These are phyloP conservation scores for Pelvicachromis taeniatus DNA, from an alignment of 2,113 vertebrate genomes.

Conservation along the genomic window DNA sequence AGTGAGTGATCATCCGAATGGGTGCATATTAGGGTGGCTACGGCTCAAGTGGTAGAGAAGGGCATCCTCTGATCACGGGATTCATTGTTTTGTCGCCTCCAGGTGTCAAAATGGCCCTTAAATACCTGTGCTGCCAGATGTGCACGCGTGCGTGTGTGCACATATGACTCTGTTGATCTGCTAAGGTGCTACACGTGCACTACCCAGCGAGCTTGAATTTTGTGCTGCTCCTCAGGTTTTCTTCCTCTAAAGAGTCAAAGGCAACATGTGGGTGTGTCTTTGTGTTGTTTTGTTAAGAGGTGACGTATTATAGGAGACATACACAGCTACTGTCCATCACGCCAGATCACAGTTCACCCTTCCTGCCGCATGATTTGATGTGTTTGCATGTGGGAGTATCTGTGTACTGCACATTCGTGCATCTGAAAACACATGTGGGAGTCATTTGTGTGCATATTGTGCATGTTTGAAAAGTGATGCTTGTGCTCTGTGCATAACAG, in stretches of 20 bases:
- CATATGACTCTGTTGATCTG: background rate
- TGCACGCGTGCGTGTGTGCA: rapidly evolving
- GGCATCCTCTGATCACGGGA: background rate
- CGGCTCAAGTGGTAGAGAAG: background rate
- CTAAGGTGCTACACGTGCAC: background rate
- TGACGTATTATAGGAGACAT: background rate
- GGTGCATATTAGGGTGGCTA: background rate
- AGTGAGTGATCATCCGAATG: background rate
- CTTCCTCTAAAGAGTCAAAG: background rate
- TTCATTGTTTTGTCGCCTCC: background rate
- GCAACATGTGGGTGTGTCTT: background rate
- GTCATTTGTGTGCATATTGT: slow-evolving; percentile 4
- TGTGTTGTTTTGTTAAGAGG: background rate
- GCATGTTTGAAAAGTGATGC: background rate
- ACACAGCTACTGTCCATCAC: slow-evolving; percentile 24
- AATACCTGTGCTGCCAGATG: background rate
- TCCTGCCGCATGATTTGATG: slow-evolving; percentile 35
- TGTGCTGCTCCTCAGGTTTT: background rate
- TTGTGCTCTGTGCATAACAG: background rate
- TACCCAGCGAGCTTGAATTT: background rate
- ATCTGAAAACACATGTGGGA: slow-evolving; percentile 36
- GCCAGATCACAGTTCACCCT: slow-evolving; percentile 10
- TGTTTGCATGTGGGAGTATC: slow-evolving; percentile 27
- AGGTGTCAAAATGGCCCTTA: background rate
- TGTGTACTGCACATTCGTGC: slow-evolving; percentile 16